These are phyloP conservation scores for Parnassius orleans DNA, from an alignment of 2,888 invertebrate genomes.

Conservation along the genomic window DNA sequence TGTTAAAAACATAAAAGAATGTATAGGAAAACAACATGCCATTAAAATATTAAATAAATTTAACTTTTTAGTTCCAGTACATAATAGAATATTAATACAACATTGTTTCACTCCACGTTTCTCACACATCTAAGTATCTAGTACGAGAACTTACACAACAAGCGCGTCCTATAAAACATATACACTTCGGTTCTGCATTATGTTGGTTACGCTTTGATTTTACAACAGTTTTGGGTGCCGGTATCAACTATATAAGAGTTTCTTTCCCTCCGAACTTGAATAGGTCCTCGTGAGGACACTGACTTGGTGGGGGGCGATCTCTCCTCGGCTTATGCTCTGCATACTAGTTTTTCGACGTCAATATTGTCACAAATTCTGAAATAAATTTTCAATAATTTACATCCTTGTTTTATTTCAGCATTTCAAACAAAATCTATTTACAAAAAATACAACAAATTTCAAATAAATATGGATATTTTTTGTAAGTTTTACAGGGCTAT, in stretches of 20 bases:
- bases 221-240: constrained; percentile 21
- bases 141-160: constrained; percentile 32
- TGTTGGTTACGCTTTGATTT: neutral
- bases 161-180: constrained; percentile 41
- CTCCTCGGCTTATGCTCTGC: constrained; percentile 66
- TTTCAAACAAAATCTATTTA: no score
- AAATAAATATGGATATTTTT: no score
- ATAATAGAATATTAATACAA: constrained; percentile 1
- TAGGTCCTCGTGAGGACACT: constrained; percentile 51
- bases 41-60: no score
- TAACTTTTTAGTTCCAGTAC: neutral
- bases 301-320: constrained; percentile 55
- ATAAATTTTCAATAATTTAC: constrained; percentile 33
- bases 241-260: constrained; percentile 66
- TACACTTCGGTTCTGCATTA: no score
- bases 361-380: constrained; percentile 91
- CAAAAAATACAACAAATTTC: no score
- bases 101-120: constrained; percentile 4
- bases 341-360: constrained; percentile 91
- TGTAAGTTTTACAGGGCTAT: no score
- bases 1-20: neutral
- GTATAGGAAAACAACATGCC: neutral
- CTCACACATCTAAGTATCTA: constrained; percentile 32
- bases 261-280: constrained; percentile 68
- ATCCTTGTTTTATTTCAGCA: no score